phyloP scores from a whole-genome alignment of 2,113 vertebrate genomes.

The Carlito syrichta region DNA sequence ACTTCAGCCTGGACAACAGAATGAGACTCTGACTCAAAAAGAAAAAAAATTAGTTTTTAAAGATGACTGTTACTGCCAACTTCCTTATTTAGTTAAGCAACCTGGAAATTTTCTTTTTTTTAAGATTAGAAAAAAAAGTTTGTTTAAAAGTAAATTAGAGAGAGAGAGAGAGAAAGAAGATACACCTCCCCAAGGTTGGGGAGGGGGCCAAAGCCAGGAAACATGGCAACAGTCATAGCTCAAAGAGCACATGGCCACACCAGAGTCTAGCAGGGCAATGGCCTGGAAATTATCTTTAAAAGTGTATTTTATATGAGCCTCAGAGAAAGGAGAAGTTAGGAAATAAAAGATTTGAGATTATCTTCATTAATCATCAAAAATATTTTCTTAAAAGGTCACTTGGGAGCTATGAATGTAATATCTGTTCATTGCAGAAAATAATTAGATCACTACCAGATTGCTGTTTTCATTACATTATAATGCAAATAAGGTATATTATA shows the following conservation, averaged over 20 bases:
- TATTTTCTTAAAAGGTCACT: not conserved
- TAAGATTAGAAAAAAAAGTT: no score
- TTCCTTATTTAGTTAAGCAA: slow-evolving; percentile 5
- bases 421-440: not conserved
- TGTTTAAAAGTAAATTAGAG: no score
- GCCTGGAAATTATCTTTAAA: not conserved
- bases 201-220: no score
- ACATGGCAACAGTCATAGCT: no score
- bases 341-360: not conserved
- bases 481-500: not conserved
- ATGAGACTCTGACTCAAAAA: no score
- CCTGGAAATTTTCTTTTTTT: not conserved
- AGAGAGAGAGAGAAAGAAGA: no score
- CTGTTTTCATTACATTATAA: no score
- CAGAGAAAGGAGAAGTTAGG: not conserved
- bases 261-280: no score
- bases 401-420: not conserved
- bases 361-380: not conserved
- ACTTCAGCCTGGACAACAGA: no score
- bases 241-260: no score
- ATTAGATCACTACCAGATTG: not conserved
- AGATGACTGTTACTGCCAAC: not conserved
- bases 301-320: not conserved
- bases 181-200: no score
- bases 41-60: no score